A percentile compares a stretch with the other conserved stretches of the same genome.
phyloP scores from a whole-genome alignment of 2,113 vertebrate genomes.

The Pagrus major region DNA sequence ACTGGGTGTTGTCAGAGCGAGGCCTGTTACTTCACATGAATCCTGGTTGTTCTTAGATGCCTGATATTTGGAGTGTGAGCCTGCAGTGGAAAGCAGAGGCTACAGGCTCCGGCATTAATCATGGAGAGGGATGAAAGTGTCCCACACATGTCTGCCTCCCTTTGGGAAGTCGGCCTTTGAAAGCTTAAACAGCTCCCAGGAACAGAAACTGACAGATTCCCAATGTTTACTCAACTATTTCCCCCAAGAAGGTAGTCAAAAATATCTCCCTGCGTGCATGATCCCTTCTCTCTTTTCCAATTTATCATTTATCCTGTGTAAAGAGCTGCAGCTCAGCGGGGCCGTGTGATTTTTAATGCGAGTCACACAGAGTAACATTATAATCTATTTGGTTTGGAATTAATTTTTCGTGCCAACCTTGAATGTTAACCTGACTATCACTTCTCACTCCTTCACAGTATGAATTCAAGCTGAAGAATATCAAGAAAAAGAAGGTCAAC shows the following conservation, averaged over 20 bases:
- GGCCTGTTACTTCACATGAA: conserved; percentile 38
- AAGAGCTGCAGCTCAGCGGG: conserved; percentile 17
- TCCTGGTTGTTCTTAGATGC: conserved; percentile 37
- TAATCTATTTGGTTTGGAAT: conserved; percentile 2
- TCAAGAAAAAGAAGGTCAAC: conserved; percentile 98
- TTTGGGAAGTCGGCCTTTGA: conserved; percentile 59
- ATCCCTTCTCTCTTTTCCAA: conserved; percentile 2
- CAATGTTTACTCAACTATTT: conserved; percentile 64
- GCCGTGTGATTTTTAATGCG: neutral
- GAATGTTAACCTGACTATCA: neutral
- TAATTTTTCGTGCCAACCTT: neutral
- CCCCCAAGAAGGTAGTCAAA: conserved; percentile 38
- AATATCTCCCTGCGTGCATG: conserved; percentile 5
- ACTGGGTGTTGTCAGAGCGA: conserved; percentile 47
- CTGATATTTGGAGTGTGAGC: conserved; percentile 37
- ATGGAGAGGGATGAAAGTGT: conserved; percentile 70
- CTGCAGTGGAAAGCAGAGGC: conserved; percentile 35
- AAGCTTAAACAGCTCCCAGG: conserved; percentile 55
- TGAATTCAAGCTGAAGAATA: conserved; percentile 98
- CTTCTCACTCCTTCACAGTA: conserved; percentile 86
- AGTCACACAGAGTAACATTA: neutral
- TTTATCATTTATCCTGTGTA: conserved; percentile 24
- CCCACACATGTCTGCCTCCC: conserved; percentile 55
- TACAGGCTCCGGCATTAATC: conserved; percentile 50
- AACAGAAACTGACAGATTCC: conserved; percentile 57